Percentiles rank a stretch among this genome's conserved stretches.
These are phyloP conservation scores for Noturus placidus DNA, from an alignment of 2,113 vertebrate genomes.

Conservation along the genomic window DNA sequence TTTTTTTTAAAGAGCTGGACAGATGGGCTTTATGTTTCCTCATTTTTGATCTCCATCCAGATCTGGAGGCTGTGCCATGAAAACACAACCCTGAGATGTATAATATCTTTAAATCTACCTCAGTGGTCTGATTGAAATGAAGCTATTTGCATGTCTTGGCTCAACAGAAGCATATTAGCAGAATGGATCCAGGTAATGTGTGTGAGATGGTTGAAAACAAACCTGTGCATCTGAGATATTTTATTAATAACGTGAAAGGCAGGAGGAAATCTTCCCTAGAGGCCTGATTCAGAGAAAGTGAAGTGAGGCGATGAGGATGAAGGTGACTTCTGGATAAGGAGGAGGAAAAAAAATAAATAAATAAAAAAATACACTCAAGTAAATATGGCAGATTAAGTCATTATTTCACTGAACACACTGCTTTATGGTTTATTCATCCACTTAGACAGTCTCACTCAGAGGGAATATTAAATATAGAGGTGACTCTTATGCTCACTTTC, in stretches of 20 bases:
- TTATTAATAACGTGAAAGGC: not conserved
- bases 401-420: conserved; percentile 17
- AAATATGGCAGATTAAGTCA: conserved; percentile 46
- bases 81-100: not conserved
- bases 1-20: not conserved
- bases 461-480: conserved; percentile 21
- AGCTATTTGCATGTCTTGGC: conserved; percentile 12
- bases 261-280: not conserved
- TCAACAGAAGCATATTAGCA: not conserved
- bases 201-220: not conserved
- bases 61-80: not conserved
- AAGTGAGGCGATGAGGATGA: not conserved
- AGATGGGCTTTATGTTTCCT: conserved; percentile 33
- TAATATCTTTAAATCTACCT: not conserved
- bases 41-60: conserved; percentile 33
- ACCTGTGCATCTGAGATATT: conserved; percentile 8
- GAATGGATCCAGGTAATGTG: not conserved
- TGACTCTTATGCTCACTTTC: not conserved
- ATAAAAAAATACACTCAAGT: conserved; percentile 1
- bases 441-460: conserved; percentile 11
- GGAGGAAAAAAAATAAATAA: not conserved
- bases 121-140: conserved; percentile 1
- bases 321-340: conserved; percentile 23
- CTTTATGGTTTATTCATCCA: conserved; percentile 31
- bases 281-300: not conserved